Evolutionary conservation across 2,797 vertebrate species (phyloP), one percentile per base, ranked within the genome.

Genomic region (Pampus argenteus): DNA sequence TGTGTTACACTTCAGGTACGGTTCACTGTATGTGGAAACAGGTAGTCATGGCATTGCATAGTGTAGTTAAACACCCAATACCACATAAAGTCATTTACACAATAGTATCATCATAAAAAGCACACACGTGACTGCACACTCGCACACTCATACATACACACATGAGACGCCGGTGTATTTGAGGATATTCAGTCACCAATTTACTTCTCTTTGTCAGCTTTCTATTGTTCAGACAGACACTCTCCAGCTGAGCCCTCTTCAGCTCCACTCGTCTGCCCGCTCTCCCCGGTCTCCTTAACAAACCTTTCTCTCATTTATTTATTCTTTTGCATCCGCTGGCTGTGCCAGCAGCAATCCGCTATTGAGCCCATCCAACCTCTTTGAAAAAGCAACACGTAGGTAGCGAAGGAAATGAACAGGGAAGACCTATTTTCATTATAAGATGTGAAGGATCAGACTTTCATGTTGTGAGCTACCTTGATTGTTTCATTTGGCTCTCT

Each of bases 181-280:
- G 78, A 76, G 62, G 71, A 49, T 66, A 58, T 68, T 75, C 82
- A 62, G 48, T 60, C 6, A 25, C 78, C 78, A 84, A 79, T 88
- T 89, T 79, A 64, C 82, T 82, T 86, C 79, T 77, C 76, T 81
- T 83, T 85, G 73, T 82, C 67, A 54, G 78, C 61, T 57, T 82
- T 47, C 55, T 66, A 54, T 84, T 82, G 82, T 84, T 79, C 73
- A 66, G 67, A 71, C 74, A 66, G 60, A 63, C 54, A 8, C 75
- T 68, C 75, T 84, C 83, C 82, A 76, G 61, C 79, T 79, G 85
- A 88, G 82, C 60, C 85, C 71, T 79, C 85, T 88, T 88, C 85
- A 88, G 88, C 87, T 71, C 13, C 79, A 76, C 84, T 81, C 6
- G 63, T 74, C 84, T 67, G 83, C 22, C 34, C 0, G 42, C 81